Evolutionary conservation across 2,888 invertebrate species (phyloP), one percentile per base, ranked within the genome.

Genomic region (Mesorhabditis sp.): DNA sequence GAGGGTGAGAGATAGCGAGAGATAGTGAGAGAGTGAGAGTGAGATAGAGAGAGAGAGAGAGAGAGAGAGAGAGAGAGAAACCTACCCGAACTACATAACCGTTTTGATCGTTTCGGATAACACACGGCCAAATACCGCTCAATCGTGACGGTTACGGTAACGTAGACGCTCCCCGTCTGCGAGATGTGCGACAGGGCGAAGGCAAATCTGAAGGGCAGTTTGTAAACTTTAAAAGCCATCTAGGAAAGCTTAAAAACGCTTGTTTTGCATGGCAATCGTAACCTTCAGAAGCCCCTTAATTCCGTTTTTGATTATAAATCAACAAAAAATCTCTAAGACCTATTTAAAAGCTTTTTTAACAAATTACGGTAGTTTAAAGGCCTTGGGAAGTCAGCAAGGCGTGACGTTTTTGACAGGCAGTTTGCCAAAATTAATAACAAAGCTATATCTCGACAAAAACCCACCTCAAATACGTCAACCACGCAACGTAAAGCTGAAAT

Each of bases 401-500:
- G 28, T 28, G 28, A 28, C 28, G 1, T 28, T 28, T 2, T 28
- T 28, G 28, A 28, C 2, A 28, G 28, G 28, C 28, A 28, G 28
- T 28, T 28, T 28, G 28, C 28, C 28, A 28, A 28, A 28, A 28
- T 1, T 28, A 1, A 28, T 28, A 28, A 1, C 28, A 28, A 28
- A n/a, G n/a, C 28, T 2, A 28, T 28, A 28, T 1, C 28, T 28
- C 28, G 28, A 28, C 28, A 28, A 28, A 62, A 28, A 62, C 73
- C 50, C 63, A 80, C 78, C 78, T 74, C n/a, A 80, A 70, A 71
- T 82, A 82, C 15, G 80, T 80, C 44, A 82, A 72, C 83, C 83
- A 83, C 45, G 83, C 79, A 65, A 77, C 77, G 75, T 81, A 83
- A 42, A 83, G 90, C 89, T 87, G 91, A 91, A 93, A 88, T 65